phyloP scores from a whole-genome alignment of 2,113 vertebrate genomes.

The Nothocercus julius region DNA sequence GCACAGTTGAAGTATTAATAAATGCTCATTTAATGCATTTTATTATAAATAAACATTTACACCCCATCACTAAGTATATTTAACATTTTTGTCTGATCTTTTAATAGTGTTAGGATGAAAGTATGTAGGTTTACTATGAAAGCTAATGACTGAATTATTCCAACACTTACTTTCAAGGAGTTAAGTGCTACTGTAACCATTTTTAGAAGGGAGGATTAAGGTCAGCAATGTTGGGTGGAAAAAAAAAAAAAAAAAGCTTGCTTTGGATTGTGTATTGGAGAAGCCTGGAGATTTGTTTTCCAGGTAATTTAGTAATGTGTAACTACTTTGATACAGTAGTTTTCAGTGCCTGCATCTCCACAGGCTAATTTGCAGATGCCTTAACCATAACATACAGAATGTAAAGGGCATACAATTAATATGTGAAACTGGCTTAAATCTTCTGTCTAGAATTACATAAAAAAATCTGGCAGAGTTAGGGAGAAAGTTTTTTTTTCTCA shows the following conservation, averaged over 20 bases:
- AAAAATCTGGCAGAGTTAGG: background rate
- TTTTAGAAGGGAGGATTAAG: background rate
- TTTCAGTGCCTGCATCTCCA: background rate
- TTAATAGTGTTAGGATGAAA: background rate
- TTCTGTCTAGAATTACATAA: background rate
- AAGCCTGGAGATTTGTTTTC: background rate
- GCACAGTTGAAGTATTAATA: background rate
- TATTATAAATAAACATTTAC: background rate
- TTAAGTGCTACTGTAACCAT: background rate
- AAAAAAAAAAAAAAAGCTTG: background rate
- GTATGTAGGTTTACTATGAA: background rate
- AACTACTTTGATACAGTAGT: background rate
- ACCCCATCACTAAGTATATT: background rate
- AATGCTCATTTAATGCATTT: background rate
- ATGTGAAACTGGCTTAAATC: background rate
- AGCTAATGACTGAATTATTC: background rate
- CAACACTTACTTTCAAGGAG: background rate
- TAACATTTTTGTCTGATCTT: background rate
- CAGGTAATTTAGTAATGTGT: background rate
- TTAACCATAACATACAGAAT: background rate
- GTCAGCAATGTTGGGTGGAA: background rate
- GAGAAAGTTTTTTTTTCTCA: background rate
- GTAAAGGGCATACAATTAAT: background rate
- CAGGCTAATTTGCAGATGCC: background rate
- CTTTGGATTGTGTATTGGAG: background rate